phyloP scores from a whole-genome alignment of 2,888 invertebrate species.

The Liodrosophila aerea region DNA sequence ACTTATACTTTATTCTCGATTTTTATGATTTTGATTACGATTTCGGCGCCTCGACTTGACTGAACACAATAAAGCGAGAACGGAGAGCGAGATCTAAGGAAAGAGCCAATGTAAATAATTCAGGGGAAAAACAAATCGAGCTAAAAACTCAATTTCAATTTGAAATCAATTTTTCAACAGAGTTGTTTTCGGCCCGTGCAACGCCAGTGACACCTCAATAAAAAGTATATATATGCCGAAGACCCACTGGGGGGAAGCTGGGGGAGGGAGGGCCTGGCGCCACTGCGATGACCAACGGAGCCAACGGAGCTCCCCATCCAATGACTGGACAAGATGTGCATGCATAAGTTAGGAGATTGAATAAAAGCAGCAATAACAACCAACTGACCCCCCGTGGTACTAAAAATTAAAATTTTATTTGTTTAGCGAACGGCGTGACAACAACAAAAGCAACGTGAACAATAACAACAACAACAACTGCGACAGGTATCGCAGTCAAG shows the following conservation, averaged over 20 bases:
- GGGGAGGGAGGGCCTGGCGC: too few species aligned
- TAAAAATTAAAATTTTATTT: constrained; percentile 77
- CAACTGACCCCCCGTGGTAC: constrained; percentile 64
- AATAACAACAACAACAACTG: constrained; percentile 29
- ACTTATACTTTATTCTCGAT: constrained; percentile 28
- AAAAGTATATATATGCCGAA: constrained; percentile 36
- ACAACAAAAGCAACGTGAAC: constrained; percentile 40
- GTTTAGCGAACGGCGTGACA: constrained; percentile 66
- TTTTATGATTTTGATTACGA: constrained; percentile 75
- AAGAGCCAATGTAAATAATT: constrained; percentile 21
- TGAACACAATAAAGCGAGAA: constrained; percentile 57
- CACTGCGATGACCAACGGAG: constrained; percentile 34
- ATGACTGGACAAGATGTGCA: constrained; percentile 49
- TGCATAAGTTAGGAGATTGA: constrained; percentile 60
- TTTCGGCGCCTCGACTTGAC: constrained; percentile 69
- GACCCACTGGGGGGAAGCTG: constrained; percentile 36
- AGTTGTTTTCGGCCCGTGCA: constrained; percentile 50
- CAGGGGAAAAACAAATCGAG: constrained; percentile 28
- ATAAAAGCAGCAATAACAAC: constrained; percentile 27
- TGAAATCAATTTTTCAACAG: constrained; percentile 76
- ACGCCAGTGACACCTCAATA: constrained; percentile 74
- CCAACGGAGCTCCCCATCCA: neutral
- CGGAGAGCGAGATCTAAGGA: too few species aligned
- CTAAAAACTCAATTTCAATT: constrained; percentile 67
- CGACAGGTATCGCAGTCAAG: constrained; percentile 41